Evolutionary conservation across 2,113 vertebrate species (phyloP), one percentile per base, ranked within the genome.

Genomic region (Stomatorhinus ivindoensis): DNA sequence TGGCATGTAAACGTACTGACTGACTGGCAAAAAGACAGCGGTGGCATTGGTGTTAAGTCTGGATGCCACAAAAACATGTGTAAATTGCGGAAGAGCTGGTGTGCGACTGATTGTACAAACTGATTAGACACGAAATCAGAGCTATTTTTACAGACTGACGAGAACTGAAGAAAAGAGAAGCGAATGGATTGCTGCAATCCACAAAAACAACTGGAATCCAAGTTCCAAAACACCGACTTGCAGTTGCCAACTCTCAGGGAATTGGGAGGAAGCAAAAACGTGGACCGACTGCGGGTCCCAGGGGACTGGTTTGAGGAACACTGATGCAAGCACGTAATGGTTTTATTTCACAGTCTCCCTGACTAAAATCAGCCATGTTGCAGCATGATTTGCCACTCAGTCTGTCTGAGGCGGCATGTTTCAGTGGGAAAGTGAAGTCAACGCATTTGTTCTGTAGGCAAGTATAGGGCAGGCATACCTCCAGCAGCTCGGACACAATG

Each of bases 401-500:
- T 58, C 55, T 27, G n/a, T 27, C 61, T 65, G 61, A 65, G 3
- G 61, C 8, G 1, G n/a, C 61, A 10, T 1, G 9, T 65, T 65
- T 9, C 9, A 9, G n/a, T 0, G n/a, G n/a, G 61, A 31, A 13
- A 13, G 27, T 69, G 27, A 69, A 11, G 61, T 11, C 3, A 31
- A 69, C n/a, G 3, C 61, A 3, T 3, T 11, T 7, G 8, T 9
- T 27, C n/a, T 48, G 1, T 35, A 7, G 46, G 42, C 39, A 50
- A 86, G 13, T 17, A 10, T 3, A 8, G 39, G 7, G 17, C 13
- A 53, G 95, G 95, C 93, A 99, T 80, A 80, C 98, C 97, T 99
- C 97, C 91, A 99, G 95, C 92, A 99, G 96, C 44, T 98, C 97
- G 0, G 98, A 99, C 87, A 99, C 98, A 0, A 98, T 90, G 11